Evolutionary conservation across 1,140 invertebrate genomes (phyloP).

Genomic region (Lepidurus arcticus): DNA sequence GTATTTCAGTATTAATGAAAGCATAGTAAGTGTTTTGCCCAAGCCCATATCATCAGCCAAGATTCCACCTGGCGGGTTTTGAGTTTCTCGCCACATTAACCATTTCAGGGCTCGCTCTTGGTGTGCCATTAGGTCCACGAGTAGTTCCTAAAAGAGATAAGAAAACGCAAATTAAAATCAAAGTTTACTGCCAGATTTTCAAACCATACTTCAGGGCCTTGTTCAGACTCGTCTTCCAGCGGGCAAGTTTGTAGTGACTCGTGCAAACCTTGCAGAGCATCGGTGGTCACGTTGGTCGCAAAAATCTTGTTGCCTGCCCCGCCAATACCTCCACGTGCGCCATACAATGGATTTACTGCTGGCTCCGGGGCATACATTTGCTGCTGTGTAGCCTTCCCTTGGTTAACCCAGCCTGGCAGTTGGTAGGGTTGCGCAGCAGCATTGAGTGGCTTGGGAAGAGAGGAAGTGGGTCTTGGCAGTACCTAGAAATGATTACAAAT

Average conservation of each 20-base stretch:
- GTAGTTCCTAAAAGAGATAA: background rate
- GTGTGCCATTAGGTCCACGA: constrained; percentile 69
- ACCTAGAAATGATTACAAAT: background rate
- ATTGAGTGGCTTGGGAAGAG: background rate
- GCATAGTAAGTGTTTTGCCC: constrained; percentile 89
- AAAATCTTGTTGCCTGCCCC: background rate
- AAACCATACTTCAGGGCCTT: constrained; percentile 54
- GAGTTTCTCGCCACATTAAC: constrained; percentile 79
- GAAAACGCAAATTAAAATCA: constrained; percentile 23
- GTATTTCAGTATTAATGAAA: constrained; percentile 62
- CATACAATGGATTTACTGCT: background rate
- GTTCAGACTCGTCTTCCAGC: constrained; percentile 50
- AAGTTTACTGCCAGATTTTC: constrained; percentile 48
- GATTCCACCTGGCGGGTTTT: constrained; percentile 55
- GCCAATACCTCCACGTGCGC: background rate
- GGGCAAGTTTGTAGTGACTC: constrained; percentile 59
- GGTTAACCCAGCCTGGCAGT: constrained; percentile 2
- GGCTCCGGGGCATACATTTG: background rate
- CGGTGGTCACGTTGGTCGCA: constrained; percentile 55
- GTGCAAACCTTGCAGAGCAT: constrained; percentile 66
- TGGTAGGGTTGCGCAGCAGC: background rate
- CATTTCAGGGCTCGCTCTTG: constrained; percentile 81
- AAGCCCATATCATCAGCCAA: constrained; percentile 90
- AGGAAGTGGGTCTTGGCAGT: background rate
- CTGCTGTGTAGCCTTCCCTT: background rate